A percentile compares a stretch with the other conserved stretches of the same genome.
phyloP scores from a whole-genome alignment of 2,888 invertebrate genomes.

The Diaprepes abbreviatus region DNA sequence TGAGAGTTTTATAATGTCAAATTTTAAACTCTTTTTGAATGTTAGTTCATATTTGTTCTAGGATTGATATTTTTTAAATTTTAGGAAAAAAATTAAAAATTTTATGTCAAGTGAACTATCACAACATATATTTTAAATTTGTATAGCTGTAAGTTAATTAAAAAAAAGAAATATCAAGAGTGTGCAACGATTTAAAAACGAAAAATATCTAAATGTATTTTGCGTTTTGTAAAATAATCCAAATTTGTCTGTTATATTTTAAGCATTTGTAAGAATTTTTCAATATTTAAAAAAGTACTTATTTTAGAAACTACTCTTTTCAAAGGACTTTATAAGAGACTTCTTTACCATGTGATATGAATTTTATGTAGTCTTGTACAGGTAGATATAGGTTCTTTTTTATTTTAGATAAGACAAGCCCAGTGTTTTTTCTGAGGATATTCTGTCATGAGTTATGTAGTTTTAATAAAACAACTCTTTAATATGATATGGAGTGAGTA shows the following conservation, averaged over 20 bases:
- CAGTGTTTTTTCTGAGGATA: not conserved
- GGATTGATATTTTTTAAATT: no score
- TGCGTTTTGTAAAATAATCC: not conserved
- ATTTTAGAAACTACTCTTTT: slow-evolving; percentile 7
- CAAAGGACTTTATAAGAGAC: not conserved
- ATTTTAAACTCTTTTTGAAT: no score
- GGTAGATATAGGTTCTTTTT: not conserved
- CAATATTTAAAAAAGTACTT: slow-evolving; percentile 2
- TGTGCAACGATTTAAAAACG: slow-evolving; percentile 17
- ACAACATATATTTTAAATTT: no score
- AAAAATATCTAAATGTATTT: slow-evolving; percentile 6
- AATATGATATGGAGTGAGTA: no score
- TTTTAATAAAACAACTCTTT: no score
- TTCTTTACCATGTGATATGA: slow-evolving; percentile 12
- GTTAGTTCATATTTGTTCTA: no score
- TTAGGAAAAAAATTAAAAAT: no score
- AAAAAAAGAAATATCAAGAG: slow-evolving; percentile 8
- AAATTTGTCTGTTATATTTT: not conserved
- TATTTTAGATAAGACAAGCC: not conserved
- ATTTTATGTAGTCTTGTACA: not conserved
- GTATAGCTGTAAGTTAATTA: not conserved
- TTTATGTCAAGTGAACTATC: no score
- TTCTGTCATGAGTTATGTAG: no score
- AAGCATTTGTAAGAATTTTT: not conserved
- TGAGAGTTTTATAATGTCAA: no score